Evolutionary conservation across 2,113 vertebrate species (phyloP), one percentile per base, ranked within the genome.

Genomic region (Thunnus thynnus): DNA sequence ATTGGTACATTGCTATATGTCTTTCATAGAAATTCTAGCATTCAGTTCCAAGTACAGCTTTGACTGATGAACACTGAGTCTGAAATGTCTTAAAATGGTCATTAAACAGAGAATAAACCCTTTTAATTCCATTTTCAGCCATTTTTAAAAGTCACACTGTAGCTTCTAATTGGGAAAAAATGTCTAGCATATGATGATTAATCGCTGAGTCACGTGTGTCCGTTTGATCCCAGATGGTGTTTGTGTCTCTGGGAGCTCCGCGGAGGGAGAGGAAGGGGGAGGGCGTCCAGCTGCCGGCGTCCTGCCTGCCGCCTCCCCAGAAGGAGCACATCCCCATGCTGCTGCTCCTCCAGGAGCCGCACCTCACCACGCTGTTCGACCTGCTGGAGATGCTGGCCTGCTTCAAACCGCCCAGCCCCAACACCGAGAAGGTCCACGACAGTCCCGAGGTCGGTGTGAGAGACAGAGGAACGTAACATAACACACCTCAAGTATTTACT

Each of bases 261-360:
- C 96, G 98, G 27, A 94, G 98, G 82, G 98, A 99, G 86, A 94
- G 98, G 62, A 99, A 99, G 86, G 98, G 97, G 0, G 98, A 99
- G 92, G 97, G 98, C 56, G 96, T 99, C 67, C 98, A 99, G 90
- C 94, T 99, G 72, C 98, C 98, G n/a, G 98, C 98, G 0, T 99
- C 98, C 46, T 99, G 98, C 78, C 92, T 99, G 25, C 98, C 98
- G 17, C 97, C 98, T 3, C 98, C 98, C 36, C 98, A 98, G 91
- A 99, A 99, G 91, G 98, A 99, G 88, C 99, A 99, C 93, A 99
- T 99, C 94, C 98, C 98, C 36, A 99, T 99, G 98, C 96, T 99
- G 80, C 89, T 99, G 82, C 97, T 99, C 27, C 95, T 99, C 63
- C 98, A 99, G 94, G 98, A 99, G 87, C 98, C 98, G 5, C 98